Base-by-base conservation (phyloP, 53 echinoderm and acorn worm genomes). In the Paracentrotus lividus region DNA sequence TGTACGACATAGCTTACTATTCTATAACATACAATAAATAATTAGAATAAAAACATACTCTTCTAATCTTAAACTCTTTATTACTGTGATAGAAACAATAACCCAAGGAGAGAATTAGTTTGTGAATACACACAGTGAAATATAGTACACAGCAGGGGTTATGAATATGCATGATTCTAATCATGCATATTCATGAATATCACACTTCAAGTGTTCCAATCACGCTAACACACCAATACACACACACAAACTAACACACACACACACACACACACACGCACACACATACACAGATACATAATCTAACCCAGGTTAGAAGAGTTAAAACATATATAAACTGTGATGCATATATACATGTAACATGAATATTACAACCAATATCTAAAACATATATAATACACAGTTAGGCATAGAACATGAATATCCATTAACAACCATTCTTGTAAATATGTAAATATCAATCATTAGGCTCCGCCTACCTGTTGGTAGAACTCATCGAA, bases 401-500 rank as follows among this genome's bases (percentile, higher is more conserved):
- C 47, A 0, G 38, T 2, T 4, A 61, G 61, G 64, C 89, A 64
- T 64, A n/a, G n/a, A 4, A 56, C 23, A 90, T 90, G 45, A 51
- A 68, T 90, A 90, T 68, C 8, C 69, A 68, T 72, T n/a, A n/a
- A n/a, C n/a, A 72, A 26, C 20, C 36, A 72, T 20, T 27, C 16
- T 40, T 36, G 40, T 33, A 53, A n/a, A 34, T 55, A 86, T 86
- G 18, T 21, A 86, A 55, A 86, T 33, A 53, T 8, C 21, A 1
- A 49, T 21, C 34, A 4, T 89, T 64, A 85, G 42, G 49, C 20
- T 93, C 24, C 65, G 55, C 96, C 94, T 96, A 99, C 99, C 99
- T 99, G 99, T 60, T 97, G 95, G 59, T 97, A 97, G 90, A 99
- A 99, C 89, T 99, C 99, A 90, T 99, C 99, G 97, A 99, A 99